Conservation (phyloP, 1,140 invertebrate species). For the Trissolcus basalis region DNA sequence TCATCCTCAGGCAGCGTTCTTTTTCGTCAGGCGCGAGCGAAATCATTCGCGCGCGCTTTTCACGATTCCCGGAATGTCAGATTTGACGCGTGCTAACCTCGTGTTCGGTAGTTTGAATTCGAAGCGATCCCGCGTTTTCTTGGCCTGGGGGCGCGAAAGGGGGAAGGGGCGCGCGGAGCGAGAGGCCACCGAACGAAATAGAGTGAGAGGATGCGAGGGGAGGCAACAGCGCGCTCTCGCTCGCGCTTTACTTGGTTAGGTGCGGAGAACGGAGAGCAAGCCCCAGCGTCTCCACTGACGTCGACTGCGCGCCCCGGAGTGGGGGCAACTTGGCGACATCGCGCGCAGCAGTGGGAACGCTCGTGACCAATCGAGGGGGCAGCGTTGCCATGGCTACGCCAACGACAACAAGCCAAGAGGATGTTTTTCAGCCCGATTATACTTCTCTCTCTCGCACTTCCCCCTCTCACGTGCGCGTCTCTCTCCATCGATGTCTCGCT, state of each 20-base stretch:
- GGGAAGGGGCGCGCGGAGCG: slow-evolving; percentile 21
- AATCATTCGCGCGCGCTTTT: slow-evolving; percentile 27
- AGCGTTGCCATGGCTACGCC: slow-evolving; percentile 73
- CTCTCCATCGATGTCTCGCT: slow-evolving; percentile 2
- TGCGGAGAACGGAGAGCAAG: slow-evolving; percentile 60
- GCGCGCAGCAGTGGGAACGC: slow-evolving; percentile 38
- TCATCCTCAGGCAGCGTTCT: background rate
- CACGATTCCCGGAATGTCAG: slow-evolving; percentile 68
- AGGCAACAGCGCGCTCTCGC: slow-evolving; percentile 42
- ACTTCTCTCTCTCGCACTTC: slow-evolving; percentile 10
- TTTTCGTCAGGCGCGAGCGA: background rate
- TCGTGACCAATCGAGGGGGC: slow-evolving; percentile 71
- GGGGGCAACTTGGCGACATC: slow-evolving; percentile 48
- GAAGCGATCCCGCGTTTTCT: slow-evolving; percentile 77
- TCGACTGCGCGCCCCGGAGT: slow-evolving; percentile 18
- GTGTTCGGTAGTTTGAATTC: slow-evolving; percentile 77
- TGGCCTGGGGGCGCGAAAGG: slow-evolving; percentile 63
- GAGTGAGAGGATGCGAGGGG: slow-evolving; percentile 29
- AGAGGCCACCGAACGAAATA: slow-evolving; percentile 39
- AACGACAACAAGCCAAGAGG: slow-evolving; percentile 74
- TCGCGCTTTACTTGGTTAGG: slow-evolving; percentile 70
- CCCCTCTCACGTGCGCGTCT: slow-evolving; percentile 12
- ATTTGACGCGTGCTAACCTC: slow-evolving; percentile 77
- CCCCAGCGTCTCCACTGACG: slow-evolving; percentile 62
- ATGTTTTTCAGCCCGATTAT: slow-evolving; percentile 65